Evolutionary conservation across 64 coral and sea anemone species (phyloP), one percentile per base, ranked within the genome.

Genomic region (Pachyseris speciosa): DNA sequence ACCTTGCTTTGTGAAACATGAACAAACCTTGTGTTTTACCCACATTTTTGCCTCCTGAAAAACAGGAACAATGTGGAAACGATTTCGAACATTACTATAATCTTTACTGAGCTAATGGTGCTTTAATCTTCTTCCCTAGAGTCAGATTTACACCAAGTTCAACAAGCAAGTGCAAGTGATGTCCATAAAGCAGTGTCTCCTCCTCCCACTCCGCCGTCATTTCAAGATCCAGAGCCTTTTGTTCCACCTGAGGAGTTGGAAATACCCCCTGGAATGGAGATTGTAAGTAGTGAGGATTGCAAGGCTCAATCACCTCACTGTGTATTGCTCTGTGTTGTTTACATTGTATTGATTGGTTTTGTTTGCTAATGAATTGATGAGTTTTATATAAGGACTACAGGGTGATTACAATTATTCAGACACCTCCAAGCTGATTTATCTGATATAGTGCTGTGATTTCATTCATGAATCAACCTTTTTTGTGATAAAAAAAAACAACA

Each of bases 201-300:
- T 63, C 9, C 53, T 61, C 30, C 33, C 27, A 61, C 70, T 13
- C 0, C 42, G 22, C 85, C 85, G 28, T 5, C 7, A 25, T 12
- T 71, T 48, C 78, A 73, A 91, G 59, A 50, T 48, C 50, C 69
- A 43, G 94, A 96, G 78, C 64, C 66, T 64, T 96, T 96, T 96
- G 86, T 93, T 55, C 88, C 91, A 8, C 94, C 94, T n/a, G 79
- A 92, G 17, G 94, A 93, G 25, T 49, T 96, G 39, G 94, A 96
- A 79, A 66, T 96, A 25, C 94, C 94, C 34, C 16, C 65, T 48
- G 91, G 65, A 38, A 96, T 96, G 94, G 94, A 96, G 69, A 96
- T 96, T 48, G 94, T 96, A 75, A 96, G 91, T 96, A 45, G 7
- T 19, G 80, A 1, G 9, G 24, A 27, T 11, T 22, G 29, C 42